Conservation (phyloP, 2,888 invertebrate genomes). For the Drosophila monieri region DNA sequence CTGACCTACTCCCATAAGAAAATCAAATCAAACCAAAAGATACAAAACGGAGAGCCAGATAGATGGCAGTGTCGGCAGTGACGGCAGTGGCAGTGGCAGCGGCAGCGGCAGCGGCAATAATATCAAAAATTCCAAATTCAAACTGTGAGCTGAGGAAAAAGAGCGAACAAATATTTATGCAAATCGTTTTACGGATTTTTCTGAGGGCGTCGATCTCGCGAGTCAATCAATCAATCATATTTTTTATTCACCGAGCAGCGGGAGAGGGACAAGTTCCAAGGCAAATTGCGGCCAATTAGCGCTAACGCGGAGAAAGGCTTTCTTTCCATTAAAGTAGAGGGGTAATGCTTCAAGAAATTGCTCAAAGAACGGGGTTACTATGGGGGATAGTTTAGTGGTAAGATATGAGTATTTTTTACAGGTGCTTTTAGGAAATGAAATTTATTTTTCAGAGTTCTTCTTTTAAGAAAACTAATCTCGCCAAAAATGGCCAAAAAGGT, state of each 20-base stretch:
- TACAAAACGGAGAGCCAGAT: conserved; percentile 38
- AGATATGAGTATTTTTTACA: no score
- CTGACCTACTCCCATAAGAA: conserved; percentile 79
- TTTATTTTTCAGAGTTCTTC: no score
- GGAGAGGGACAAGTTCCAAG: conserved; percentile 46
- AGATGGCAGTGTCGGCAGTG: no score
- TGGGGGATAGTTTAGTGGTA: no score
- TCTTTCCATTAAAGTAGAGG: conserved; percentile 14
- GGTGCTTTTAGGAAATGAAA: no score
- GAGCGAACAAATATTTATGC: conserved; percentile 58
- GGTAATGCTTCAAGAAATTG: conserved; percentile 47
- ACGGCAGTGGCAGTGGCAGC: not conserved
- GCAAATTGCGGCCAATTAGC: conserved; percentile 71
- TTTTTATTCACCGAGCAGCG: conserved; percentile 12
- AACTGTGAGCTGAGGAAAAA: conserved; percentile 15
- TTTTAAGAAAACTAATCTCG: not conserved
- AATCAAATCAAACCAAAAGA: conserved; percentile 59
- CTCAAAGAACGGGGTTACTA: not conserved
- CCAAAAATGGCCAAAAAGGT: not conserved
- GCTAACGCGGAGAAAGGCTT: conserved; percentile 45
- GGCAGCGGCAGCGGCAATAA: conserved; percentile 2
- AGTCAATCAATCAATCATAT: conserved; percentile 63
- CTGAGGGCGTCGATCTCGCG: conserved; percentile 69
- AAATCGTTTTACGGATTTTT: conserved; percentile 44
- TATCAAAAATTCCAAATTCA: conserved; percentile 25